phyloP scores from a whole-genome alignment of 2,113 vertebrate genomes.

The Raja brachyura region DNA sequence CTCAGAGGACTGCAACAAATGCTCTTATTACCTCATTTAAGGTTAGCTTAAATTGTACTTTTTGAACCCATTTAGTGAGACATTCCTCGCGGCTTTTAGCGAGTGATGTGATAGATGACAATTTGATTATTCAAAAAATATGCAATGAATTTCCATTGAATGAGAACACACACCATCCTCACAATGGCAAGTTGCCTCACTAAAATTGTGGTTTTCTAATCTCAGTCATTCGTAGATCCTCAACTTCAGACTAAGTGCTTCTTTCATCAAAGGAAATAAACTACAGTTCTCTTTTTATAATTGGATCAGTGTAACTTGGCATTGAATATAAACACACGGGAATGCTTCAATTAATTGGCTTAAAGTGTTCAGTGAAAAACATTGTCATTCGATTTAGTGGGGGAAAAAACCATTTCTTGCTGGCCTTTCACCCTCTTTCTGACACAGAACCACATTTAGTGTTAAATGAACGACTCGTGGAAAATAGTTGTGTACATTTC shows the following conservation, averaged over 20 bases:
- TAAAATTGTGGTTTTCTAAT: slow-evolving; percentile 18
- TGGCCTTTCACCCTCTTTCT: neutral
- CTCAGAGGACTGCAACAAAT: neutral
- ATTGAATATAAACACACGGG: neutral
- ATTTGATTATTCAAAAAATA: neutral
- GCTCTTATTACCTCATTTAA: neutral
- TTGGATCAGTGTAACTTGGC: neutral
- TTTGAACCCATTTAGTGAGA: neutral
- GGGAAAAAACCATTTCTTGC: neutral
- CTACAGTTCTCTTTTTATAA: neutral
- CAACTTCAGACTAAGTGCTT: slow-evolving; percentile 21
- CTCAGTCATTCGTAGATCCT: neutral
- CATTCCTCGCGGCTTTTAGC: neutral
- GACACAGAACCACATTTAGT: neutral
- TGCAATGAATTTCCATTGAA: slow-evolving; percentile 12
- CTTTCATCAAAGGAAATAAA: slow-evolving; percentile 32
- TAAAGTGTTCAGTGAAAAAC: slow-evolving; percentile 20
- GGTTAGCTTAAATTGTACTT: neutral
- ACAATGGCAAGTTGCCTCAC: neutral
- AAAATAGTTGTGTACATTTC: neutral
- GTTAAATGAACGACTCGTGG: neutral
- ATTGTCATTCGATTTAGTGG: slow-evolving; percentile 18
- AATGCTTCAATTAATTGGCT: slow-evolving; percentile 22
- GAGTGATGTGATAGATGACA: neutral
- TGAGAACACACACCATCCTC: neutral